Evolutionary conservation across 2,888 invertebrate genomes (phyloP).

Genomic region (Empis stercorea): DNA sequence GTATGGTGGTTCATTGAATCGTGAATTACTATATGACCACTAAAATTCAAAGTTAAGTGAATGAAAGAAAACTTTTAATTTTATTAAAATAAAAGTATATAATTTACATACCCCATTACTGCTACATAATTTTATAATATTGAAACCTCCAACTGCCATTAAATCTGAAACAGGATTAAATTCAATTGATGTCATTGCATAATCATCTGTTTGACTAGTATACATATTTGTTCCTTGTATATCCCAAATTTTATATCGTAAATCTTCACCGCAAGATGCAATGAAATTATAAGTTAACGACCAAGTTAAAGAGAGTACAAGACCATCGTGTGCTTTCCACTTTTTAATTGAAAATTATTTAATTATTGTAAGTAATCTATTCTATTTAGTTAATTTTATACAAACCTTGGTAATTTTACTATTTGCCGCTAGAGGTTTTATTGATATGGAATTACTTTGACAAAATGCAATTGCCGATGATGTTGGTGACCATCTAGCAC

Average conservation of each 20-base stretch:
- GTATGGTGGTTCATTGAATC: slow-evolving; percentile 73
- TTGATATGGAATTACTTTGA: slow-evolving; percentile 50
- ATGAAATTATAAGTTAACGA: slow-evolving; percentile 84
- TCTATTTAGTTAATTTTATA: too few species aligned
- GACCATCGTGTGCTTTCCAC: slow-evolving; percentile 95
- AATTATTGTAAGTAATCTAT: too few species aligned
- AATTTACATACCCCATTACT: slow-evolving; percentile 63
- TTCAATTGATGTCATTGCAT: slow-evolving; percentile 79
- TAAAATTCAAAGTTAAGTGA: slow-evolving; percentile 27
- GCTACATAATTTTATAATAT: slow-evolving; percentile 84
- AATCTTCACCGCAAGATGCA: slow-evolving; percentile 94
- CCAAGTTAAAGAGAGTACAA: slow-evolving; percentile 89
- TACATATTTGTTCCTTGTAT: slow-evolving; percentile 77
- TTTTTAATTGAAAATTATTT: too few species aligned
- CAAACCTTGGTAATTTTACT: slow-evolving; percentile 58
- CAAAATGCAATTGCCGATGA: slow-evolving; percentile 56
- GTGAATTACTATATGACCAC: slow-evolving; percentile 70
- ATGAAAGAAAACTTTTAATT: too few species aligned
- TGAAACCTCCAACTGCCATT: slow-evolving; percentile 87
- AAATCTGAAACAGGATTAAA: slow-evolving; percentile 88
- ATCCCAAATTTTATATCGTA: slow-evolving; percentile 77
- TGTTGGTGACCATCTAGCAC: slow-evolving; percentile 71
- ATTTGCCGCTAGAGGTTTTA: slow-evolving; percentile 61
- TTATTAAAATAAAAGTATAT: not conserved
- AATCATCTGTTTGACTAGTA: slow-evolving; percentile 70